These are phyloP conservation scores for Cromileptes altivelis DNA, from an alignment of 2,113 vertebrate species.

Conservation along the genomic window DNA sequence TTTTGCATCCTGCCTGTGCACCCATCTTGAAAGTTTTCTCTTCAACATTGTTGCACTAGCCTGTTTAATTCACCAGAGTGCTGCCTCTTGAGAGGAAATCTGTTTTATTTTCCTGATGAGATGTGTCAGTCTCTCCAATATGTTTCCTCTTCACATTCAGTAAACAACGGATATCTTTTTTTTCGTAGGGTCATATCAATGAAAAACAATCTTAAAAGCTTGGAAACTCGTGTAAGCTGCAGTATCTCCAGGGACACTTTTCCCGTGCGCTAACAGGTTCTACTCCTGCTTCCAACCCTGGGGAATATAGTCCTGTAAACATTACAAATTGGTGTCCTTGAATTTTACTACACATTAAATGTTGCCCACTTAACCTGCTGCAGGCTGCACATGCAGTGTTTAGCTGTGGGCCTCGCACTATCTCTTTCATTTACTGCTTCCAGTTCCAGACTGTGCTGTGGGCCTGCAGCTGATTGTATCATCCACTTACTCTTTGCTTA, in stretches of 20 bases:
- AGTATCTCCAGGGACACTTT: slow-evolving; percentile 9
- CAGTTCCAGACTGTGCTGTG: not conserved
- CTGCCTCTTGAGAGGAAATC: not conserved
- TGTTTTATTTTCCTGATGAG: not conserved
- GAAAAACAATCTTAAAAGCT: not conserved
- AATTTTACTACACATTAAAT: slow-evolving; percentile 33
- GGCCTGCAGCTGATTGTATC: slow-evolving; percentile 29
- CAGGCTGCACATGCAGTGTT: slow-evolving; percentile 3
- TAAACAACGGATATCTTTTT: not conserved
- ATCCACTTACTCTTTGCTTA: slow-evolving; percentile 36
- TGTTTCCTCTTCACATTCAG: not conserved
- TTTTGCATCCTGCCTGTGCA: slow-evolving; percentile 52
- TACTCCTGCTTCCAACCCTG: slow-evolving; percentile 10
- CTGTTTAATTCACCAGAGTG: not conserved
- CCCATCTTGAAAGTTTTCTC: slow-evolving; percentile 7
- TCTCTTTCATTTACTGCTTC: slow-evolving; percentile 8
- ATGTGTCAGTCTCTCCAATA: not conserved
- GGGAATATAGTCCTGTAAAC: not conserved
- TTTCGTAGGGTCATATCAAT: not conserved
- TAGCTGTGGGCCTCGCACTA: not conserved
- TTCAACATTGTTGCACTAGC: no score
- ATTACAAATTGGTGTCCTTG: slow-evolving; percentile 32
- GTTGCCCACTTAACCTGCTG: slow-evolving; percentile 39
- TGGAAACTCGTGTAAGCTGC: not conserved
- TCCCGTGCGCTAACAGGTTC: not conserved